These are phyloP conservation scores for Dissostichus mawsoni DNA, from an alignment of 2,113 vertebrate species.

Conservation along the genomic window DNA sequence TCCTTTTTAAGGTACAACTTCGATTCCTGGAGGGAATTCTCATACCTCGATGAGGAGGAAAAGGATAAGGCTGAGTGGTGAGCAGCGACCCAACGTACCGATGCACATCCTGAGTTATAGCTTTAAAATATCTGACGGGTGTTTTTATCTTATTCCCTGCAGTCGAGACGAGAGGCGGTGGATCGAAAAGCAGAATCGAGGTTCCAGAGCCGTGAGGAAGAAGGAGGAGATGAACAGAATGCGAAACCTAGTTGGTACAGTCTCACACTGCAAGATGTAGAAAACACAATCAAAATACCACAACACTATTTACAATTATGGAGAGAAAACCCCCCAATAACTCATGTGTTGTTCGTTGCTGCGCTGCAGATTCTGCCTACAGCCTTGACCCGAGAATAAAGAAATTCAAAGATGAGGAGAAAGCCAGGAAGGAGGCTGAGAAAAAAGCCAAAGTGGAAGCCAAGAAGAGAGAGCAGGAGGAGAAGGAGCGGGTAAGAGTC, in stretches of 20 bases:
- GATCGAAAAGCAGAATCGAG: slow-evolving; percentile 99
- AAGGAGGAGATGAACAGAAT: slow-evolving; percentile 99
- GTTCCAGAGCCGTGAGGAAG: slow-evolving; percentile 93
- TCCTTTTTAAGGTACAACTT: slow-evolving; percentile 92
- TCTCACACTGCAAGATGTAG: background rate
- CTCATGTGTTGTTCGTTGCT: rapidly evolving
- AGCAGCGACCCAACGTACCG: slow-evolving; percentile 16
- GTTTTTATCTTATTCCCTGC: background rate
- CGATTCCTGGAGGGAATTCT: slow-evolving; percentile 99
- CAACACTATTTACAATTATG: background rate
- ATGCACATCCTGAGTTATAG: background rate
- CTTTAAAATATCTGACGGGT: background rate
- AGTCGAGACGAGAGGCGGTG: slow-evolving; percentile 98
- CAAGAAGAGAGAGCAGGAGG: slow-evolving; percentile 95
- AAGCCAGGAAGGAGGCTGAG: slow-evolving; percentile 97
- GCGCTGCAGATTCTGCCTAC: slow-evolving; percentile 91
- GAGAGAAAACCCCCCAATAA: background rate
- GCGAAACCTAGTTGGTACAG: slow-evolving; percentile 87
- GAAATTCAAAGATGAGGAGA: slow-evolving; percentile 99
- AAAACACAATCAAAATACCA: background rate
- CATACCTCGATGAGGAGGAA: slow-evolving; percentile 98
- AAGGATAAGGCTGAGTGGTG: slow-evolving; percentile 99
- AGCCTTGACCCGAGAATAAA: slow-evolving; percentile 97
- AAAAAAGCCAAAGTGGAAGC: slow-evolving; percentile 98
- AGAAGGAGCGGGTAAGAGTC: slow-evolving; percentile 91